phyloP scores from a whole-genome alignment of 2,797 vertebrate species.

The Chelon auratus region DNA sequence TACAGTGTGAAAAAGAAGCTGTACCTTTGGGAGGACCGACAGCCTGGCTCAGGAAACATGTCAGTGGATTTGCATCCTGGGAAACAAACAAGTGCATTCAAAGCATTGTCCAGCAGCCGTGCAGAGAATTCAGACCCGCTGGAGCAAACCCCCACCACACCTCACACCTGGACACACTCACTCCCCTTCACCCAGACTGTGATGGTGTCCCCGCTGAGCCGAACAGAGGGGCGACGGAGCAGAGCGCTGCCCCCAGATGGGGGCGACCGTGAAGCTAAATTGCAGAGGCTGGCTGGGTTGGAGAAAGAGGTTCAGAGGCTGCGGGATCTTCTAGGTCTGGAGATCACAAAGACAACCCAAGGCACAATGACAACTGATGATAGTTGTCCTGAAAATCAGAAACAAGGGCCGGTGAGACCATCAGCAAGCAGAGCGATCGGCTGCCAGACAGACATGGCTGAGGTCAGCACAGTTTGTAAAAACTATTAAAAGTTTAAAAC shows the following conservation, averaged over 20 bases:
- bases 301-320: conserved; percentile 76
- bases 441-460: conserved; percentile 72
- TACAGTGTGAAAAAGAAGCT: conserved; percentile 60
- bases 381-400: not conserved
- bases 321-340: conserved; percentile 65
- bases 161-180: conserved; percentile 38
- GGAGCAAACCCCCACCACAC: conserved; percentile 18
- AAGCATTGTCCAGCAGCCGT: conserved; percentile 2
- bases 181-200: conserved; percentile 71
- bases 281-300: conserved; percentile 68
- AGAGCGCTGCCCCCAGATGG: conserved; percentile 40
- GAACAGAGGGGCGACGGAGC: conserved; percentile 56
- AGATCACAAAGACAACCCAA: conserved; percentile 59
- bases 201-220: conserved; percentile 73
- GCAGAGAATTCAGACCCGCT: conserved; percentile 18
- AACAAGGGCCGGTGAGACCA: not conserved
- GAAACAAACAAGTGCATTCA: conserved; percentile 7
- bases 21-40: conserved; percentile 37
- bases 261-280: conserved; percentile 50
- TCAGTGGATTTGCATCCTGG: conserved; percentile 23
- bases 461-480: conserved; percentile 56
- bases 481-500: too few species aligned
- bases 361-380: conserved; percentile 57
- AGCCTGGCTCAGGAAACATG: conserved; percentile 37
- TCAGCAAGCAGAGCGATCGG: conserved; percentile 69